Evolutionary conservation across 2,797 vertebrate genomes (phyloP), one percentile per base, ranked within the genome.

Genomic region (Lepilemur ruficaudatus): DNA sequence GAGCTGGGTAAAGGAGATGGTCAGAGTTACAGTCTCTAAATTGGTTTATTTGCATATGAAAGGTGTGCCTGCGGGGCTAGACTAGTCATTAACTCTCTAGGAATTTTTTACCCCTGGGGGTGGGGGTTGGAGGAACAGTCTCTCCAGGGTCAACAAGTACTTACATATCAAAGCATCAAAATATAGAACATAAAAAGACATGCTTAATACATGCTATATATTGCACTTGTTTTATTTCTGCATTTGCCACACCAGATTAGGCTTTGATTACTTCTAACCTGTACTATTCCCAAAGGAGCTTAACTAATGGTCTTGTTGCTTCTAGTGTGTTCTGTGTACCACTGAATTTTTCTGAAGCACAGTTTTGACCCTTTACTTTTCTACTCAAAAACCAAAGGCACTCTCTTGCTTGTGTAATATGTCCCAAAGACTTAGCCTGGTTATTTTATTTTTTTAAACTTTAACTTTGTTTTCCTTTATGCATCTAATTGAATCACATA

Each of bases 401-500:
- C 11, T 43, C 46, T 30, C 61, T 63, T 63, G 25, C 52, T 78
- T 79, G 18, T 85, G 11, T 84, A 65, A 35, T 86, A 80, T 52
- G 63, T 72, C 55, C 22, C 52, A 84, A 78, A 83, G 61, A 57
- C 6, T 48, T 82, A 63, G 18, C 35, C 38, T 84, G 14, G n/a
- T 23, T 69, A 2, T 78, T 78, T 67, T 78, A 70, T 75, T 72
- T 78, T 63, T 85, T 84, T 55, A 84, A 78, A 83, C 30, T 20
- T 89, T 85, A 92, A 22, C 67, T 59, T 91, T 81, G 46, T 43
- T 84, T 95, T 89, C 25, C n/a, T 84, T 79, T 35, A 55, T 55
- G 18, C 1, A 70, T 57, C 38, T 80, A 84, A 57, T 38, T 79
- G 55, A 72, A 65, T 84, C 32, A 46, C 63, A 38, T 55, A 43